A percentile compares a stretch with the other conserved stretches of the same genome.
Conservation (phyloP, 1,140 invertebrate species). For the Drosophila bipectinata region DNA sequence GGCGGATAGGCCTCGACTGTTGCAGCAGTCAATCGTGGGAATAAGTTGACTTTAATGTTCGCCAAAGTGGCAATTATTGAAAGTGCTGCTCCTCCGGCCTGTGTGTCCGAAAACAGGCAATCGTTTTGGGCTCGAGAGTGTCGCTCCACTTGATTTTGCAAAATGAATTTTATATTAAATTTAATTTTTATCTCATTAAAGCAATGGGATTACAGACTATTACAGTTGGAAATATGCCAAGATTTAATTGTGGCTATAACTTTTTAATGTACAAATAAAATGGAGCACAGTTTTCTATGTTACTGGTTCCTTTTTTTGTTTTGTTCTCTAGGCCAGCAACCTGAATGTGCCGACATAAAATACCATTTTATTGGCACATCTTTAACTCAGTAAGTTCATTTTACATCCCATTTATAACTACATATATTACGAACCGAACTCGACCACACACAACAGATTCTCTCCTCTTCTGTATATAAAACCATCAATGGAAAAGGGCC, state of each 20-base stretch:
- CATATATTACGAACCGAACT: neutral
- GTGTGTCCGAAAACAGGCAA: constrained; percentile 47
- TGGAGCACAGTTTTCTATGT: neutral
- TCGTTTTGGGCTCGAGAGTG: constrained; percentile 45
- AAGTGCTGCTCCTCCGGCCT: constrained; percentile 56
- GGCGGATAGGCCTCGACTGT: constrained; percentile 40
- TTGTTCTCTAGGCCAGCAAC: neutral
- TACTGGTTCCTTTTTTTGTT: neutral
- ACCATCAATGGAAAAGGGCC: constrained; percentile 29
- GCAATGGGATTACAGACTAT: constrained; percentile 16
- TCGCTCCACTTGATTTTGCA: constrained; percentile 56
- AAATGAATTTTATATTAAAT: constrained; percentile 79
- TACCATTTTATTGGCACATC: constrained; percentile 4
- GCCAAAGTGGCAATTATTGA: constrained; percentile 81
- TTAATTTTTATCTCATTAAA: constrained; percentile 58
- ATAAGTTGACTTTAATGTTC: constrained; percentile 79
- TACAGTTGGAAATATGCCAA: constrained; percentile 1
- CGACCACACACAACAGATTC: constrained; percentile 26
- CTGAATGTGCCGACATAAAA: constrained; percentile 1
- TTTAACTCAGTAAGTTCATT: constrained; percentile 14
- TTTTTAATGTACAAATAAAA: constrained; percentile 4
- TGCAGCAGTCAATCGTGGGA: constrained; percentile 72
- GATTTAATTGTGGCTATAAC: constrained; percentile 3
- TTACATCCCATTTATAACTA: constrained; percentile 24
- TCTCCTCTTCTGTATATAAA: constrained; percentile 33